phyloP scores from a whole-genome alignment of 2,888 invertebrate genomes.

The Calameuta pallipes region DNA sequence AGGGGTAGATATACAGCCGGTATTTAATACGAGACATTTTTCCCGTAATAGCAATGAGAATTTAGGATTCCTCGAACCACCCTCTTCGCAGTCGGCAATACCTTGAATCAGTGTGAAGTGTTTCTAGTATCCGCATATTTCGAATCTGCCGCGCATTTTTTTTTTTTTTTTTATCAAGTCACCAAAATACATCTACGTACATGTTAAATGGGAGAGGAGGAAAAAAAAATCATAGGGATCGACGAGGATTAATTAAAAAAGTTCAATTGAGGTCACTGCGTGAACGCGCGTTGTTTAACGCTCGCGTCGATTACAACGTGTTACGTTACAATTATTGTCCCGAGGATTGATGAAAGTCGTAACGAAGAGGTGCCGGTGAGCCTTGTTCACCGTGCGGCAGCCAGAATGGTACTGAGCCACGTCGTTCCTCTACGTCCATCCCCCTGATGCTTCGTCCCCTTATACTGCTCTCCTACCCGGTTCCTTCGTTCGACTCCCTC shows the following conservation, averaged over 20 bases:
- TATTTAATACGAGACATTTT: background rate
- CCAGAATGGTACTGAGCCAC: slow-evolving; percentile 53
- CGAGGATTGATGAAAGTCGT: background rate
- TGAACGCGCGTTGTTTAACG: background rate
- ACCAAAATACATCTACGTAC: background rate
- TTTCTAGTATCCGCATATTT: background rate
- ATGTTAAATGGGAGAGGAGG: background rate
- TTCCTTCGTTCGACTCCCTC: slow-evolving; percentile 38
- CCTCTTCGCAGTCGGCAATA: background rate
- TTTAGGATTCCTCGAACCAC: background rate
- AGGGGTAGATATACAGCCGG: background rate
- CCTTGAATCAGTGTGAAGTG: background rate
- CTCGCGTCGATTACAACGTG: background rate
- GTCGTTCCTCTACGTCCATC: slow-evolving; percentile 38
- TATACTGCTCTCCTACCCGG: slow-evolving; percentile 24
- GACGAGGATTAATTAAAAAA: background rate
- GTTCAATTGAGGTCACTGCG: background rate
- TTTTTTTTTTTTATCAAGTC: background rate
- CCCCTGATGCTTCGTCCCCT: slow-evolving; percentile 32
- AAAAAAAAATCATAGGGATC: background rate
- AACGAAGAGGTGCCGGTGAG: background rate
- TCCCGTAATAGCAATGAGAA: background rate
- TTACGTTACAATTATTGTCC: background rate
- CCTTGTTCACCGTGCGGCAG: slow-evolving; percentile 42
- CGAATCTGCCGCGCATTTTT: background rate